Base-by-base conservation (phyloP, 2,888 invertebrate genomes). In the Exocentrus adspersus region DNA sequence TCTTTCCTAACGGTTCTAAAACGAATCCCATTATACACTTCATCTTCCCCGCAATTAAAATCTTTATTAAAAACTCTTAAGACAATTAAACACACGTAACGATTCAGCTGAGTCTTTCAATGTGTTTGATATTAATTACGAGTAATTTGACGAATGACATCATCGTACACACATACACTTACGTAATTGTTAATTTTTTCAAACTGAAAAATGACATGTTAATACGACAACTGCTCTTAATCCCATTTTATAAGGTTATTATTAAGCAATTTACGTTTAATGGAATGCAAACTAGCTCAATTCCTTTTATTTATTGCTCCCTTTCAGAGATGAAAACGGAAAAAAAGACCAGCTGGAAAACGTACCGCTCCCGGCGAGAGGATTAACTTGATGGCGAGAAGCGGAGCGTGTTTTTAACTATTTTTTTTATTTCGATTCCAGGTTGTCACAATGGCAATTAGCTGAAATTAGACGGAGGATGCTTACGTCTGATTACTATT, bases 251-350 rank as follows among this genome's bases (percentile, higher is more conserved):
- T 64, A 62, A 66, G 64, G 60, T 62, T 66, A 66, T 69, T 62
- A 69, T 69, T 66, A 62, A 69, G 66, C 66, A 69, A 64, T 69
- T 69, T 66, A 64, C 64, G 59, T 69, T 54, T 62, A 66, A 64
- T 64, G 62, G 60, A 60, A 66, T 66, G 66, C 62, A 66, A 66
- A 69, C 59, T 64, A 64, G 59, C 64, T 63, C 50, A 63, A 61
- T 60, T 43, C 60, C 60, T 51, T 53, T 46, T 41, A 37, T 60
- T 41, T 56, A 51, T 57, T 50, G 24, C 56, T 52, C 51, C 37
- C 45, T 41, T 57, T 16, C 58, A 53, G 20, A 53, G 14, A 53
- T 42, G 53, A 53, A 41, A 53, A 32, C 24, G 14, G 41, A 9
- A 53, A 41, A 53, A 20, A 19, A 12, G 42, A 19, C 19, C 12